Conservation (phyloP, 35 echinoderm and acorn worm genomes). For the Apostichopus californicus region DNA sequence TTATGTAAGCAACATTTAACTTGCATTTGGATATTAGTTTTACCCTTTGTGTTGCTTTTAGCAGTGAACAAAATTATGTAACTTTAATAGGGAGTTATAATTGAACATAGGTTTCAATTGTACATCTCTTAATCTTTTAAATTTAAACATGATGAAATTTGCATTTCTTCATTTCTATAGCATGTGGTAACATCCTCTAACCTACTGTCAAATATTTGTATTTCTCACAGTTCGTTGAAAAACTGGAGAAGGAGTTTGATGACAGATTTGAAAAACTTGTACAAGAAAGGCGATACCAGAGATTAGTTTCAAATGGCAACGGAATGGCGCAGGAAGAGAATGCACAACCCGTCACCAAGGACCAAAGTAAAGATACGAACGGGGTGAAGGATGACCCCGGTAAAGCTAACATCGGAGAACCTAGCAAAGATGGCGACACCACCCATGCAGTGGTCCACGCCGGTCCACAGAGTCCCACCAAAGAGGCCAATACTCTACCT, state of each 20-base stretch:
- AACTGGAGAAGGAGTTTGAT: conserved; percentile 44
- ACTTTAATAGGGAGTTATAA: too few species aligned
- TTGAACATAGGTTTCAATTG: too few species aligned
- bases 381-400: not conserved
- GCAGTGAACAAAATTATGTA: too few species aligned
- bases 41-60: too few species aligned
- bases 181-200: too few species aligned
- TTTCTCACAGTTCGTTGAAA: conserved; percentile 18
- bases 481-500: not conserved
- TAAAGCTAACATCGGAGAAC: not conserved
- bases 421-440: not conserved
- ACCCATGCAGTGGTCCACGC: conserved; percentile 42
- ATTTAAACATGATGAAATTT: too few species aligned
- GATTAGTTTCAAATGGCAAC: conserved; percentile 33
- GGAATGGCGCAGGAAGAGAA: not conserved
- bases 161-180: too few species aligned
- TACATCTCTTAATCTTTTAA: too few species aligned
- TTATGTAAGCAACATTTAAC: too few species aligned
- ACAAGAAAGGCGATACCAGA: conserved; percentile 46
- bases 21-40: too few species aligned
- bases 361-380: not conserved
- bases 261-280: conserved; percentile 36
- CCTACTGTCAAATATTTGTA: too few species aligned
- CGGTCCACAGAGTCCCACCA: not conserved
- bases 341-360: not conserved